Conservation (phyloP, 2,797 vertebrate genomes). For the Pangasius sanitwongsei region DNA sequence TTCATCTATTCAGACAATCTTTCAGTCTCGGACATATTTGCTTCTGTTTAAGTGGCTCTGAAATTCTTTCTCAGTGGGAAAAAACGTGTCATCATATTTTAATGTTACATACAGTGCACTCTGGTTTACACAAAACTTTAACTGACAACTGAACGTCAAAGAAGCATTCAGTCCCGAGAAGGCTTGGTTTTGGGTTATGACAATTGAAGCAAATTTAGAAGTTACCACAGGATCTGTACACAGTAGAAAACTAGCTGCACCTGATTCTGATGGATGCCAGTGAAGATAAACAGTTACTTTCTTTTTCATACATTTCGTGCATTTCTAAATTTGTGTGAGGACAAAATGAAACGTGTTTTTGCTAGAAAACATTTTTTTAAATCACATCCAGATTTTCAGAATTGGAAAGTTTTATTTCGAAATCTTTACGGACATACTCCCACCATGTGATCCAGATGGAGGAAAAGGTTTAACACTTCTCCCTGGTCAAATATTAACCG, state of each 20-base stretch:
- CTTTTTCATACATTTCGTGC: not conserved
- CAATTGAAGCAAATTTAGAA: not conserved
- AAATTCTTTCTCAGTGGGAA: not conserved
- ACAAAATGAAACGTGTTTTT: not conserved
- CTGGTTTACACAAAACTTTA: not conserved
- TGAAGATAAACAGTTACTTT: not conserved
- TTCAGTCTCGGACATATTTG: not conserved
- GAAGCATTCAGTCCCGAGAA: not conserved
- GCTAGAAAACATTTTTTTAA: not conserved
- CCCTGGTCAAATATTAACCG: not conserved
- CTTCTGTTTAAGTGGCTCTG: not conserved
- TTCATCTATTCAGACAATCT: not conserved
- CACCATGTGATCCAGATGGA: not conserved
- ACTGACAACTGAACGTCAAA: not conserved
- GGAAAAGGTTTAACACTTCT: constrained; percentile 5
- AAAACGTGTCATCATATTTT: not conserved
- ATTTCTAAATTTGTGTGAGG: not conserved
- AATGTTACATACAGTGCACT: not conserved
- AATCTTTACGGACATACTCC: not conserved
- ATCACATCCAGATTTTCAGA: not conserved
- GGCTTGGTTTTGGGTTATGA: not conserved
- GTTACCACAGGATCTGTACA: not conserved
- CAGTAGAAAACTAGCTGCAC: not conserved
- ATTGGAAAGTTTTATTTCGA: not conserved
- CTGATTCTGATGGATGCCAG: not conserved